Conservation (phyloP, 1,140 invertebrate genomes). For the Pantala flavescens region DNA sequence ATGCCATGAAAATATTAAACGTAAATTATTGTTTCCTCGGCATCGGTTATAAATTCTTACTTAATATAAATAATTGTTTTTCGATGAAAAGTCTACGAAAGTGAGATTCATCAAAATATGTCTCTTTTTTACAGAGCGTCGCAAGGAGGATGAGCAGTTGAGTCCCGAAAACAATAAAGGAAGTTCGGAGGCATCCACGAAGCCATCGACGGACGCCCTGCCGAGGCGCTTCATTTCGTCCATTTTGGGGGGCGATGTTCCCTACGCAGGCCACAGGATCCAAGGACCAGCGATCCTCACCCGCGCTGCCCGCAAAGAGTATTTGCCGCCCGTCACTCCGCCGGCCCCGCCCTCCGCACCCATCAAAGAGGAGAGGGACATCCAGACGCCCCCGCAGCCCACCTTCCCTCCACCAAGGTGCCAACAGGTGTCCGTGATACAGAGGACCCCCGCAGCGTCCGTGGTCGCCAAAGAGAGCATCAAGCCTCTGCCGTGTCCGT, state of each 20-base stretch:
- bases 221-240: constrained; percentile 62
- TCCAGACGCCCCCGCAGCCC: constrained; percentile 38
- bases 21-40: no score
- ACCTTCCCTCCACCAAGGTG: constrained; percentile 26
- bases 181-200: background rate
- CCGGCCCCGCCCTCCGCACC: constrained; percentile 68
- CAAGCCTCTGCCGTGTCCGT: constrained; percentile 35
- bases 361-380: constrained; percentile 43
- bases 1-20: no score
- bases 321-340: constrained; percentile 28
- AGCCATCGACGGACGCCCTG: constrained; percentile 27
- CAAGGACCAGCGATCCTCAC: constrained; percentile 48
- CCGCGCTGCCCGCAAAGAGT: constrained; percentile 66
- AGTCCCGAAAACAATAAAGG: background rate
- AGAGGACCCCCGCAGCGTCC: constrained; percentile 53
- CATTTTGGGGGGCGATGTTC: constrained; percentile 61
- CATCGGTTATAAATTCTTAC: no score
- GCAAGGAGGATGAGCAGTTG: constrained; percentile 33
- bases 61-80: no score
- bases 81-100: no score
- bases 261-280: constrained; percentile 50
- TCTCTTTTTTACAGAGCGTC: constrained; percentile 31
- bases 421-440: constrained; percentile 63
- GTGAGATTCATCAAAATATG: no score
- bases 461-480: constrained; percentile 23